Evolutionary conservation across 1,140 invertebrate species (phyloP).

Genomic region (Acromyrmex echinatior): DNA sequence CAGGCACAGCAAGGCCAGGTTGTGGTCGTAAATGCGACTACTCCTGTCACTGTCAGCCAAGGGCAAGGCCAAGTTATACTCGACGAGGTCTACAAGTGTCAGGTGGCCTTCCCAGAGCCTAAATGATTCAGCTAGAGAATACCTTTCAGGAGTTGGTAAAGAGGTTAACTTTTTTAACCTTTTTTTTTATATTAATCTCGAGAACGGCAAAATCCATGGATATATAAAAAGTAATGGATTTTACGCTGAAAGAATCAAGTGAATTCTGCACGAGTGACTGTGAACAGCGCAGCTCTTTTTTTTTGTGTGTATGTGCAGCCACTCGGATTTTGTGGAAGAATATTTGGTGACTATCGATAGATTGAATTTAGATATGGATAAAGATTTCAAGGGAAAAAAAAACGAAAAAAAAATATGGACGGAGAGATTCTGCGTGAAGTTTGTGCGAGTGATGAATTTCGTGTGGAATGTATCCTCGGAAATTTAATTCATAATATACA

Average conservation of each 20-base stretch:
- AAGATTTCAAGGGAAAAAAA: conserved; percentile 24
- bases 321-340: conserved; percentile 54
- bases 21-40: conserved; percentile 85
- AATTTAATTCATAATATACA: conserved; percentile 57
- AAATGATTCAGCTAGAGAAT: conserved; percentile 85
- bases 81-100: conserved; percentile 87
- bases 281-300: conserved; percentile 37
- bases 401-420: conserved; percentile 27
- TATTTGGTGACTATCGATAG: conserved; percentile 59
- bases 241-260: conserved; percentile 27
- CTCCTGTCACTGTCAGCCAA: conserved; percentile 85
- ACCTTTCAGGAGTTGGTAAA: conserved; percentile 77
- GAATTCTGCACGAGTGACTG: conserved; percentile 53
- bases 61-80: conserved; percentile 85
- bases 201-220: conserved; percentile 56
- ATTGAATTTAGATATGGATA: conserved; percentile 53
- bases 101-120: conserved; percentile 87
- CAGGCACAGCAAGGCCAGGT: conserved; percentile 84
- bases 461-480: conserved; percentile 55
- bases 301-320: conserved; percentile 31
- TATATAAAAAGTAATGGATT: conserved; percentile 15
- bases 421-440: conserved; percentile 53
- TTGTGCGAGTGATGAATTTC: conserved; percentile 66
- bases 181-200: conserved; percentile 68
- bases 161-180: conserved; percentile 73